Percentiles rank a stretch among this genome's conserved stretches.
Evolutionary conservation across 2,113 vertebrate species (phyloP).

Genomic region (Poecilia latipinna): DNA sequence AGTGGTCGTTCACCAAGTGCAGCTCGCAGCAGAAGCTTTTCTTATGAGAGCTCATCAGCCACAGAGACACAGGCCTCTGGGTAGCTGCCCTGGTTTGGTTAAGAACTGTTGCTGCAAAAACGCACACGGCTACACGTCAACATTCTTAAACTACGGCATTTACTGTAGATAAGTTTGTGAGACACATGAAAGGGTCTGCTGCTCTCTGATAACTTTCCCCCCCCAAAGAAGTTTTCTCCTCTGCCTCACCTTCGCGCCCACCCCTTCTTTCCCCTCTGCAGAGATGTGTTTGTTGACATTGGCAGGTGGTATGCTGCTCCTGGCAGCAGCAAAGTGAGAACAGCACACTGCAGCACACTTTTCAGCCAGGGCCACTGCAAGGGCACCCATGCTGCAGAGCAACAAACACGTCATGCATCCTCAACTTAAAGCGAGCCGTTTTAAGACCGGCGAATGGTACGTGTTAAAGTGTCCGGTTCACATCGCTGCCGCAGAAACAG

Average conservation of each 20-base stretch:
- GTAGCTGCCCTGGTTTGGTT: constrained; percentile 62
- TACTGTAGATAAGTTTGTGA: constrained; percentile 35
- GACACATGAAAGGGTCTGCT: constrained; percentile 31
- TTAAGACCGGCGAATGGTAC: constrained; percentile 14
- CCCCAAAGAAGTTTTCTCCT: background rate
- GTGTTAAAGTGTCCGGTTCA: constrained; percentile 1
- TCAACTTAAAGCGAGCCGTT: constrained; percentile 25
- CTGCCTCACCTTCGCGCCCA: constrained; percentile 31
- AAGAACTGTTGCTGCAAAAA: constrained; percentile 31
- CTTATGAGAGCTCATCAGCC: constrained; percentile 57
- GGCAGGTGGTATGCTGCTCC: constrained; percentile 46
- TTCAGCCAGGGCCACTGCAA: constrained; percentile 52
- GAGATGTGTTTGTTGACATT: constrained; percentile 56
- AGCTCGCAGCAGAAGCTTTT: constrained; percentile 61
- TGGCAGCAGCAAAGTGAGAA: constrained; percentile 58
- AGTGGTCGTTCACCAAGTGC: constrained; percentile 57
- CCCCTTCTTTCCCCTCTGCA: constrained; percentile 18
- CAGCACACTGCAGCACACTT: constrained; percentile 45
- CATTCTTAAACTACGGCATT: constrained; percentile 32
- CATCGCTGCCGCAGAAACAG: constrained; percentile 8
- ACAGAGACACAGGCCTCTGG: constrained; percentile 70
- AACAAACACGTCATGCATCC: constrained; percentile 48
- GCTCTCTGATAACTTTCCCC: background rate
- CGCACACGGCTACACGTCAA: constrained; percentile 23
- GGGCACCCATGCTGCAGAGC: constrained; percentile 42